Conservation (phyloP, 1,140 invertebrate species). For the Hycleus cichorii region DNA sequence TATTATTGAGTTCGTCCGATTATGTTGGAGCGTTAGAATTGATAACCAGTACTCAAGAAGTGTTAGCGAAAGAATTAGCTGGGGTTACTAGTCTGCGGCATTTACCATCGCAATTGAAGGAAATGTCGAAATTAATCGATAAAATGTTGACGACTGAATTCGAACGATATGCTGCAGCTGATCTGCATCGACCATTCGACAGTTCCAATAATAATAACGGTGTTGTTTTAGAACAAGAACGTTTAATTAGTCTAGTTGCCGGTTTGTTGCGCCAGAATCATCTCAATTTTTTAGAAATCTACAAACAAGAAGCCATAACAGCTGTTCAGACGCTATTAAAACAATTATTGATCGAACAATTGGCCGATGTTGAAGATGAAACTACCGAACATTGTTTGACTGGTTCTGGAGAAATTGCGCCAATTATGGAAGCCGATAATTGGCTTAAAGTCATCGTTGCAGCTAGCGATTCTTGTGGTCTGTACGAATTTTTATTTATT, state of each 20-base stretch:
- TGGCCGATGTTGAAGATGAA: constrained; percentile 59
- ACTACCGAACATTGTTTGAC: constrained; percentile 53
- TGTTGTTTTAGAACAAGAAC: constrained; percentile 70
- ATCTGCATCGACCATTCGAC: constrained; percentile 80
- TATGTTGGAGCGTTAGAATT: constrained; percentile 96
- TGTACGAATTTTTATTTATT: neutral
- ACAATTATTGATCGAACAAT: constrained; percentile 75
- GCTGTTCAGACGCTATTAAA: constrained; percentile 84
- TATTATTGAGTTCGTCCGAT: constrained; percentile 89
- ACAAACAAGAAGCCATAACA: constrained; percentile 82
- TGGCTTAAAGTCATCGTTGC: constrained; percentile 72
- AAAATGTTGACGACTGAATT: constrained; percentile 97
- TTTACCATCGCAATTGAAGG: constrained; percentile 89
- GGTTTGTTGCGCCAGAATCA: constrained; percentile 79
- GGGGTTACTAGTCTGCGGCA: constrained; percentile 93
- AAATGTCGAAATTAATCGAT: constrained; percentile 93
- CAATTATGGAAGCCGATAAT: constrained; percentile 60
- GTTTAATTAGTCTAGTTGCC: constrained; percentile 80
- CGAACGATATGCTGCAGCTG: constrained; percentile 80
- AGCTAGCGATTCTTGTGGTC: constrained; percentile 60
- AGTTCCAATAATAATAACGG: constrained; percentile 29
- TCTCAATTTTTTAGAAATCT: constrained; percentile 81
- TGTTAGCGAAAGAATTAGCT: constrained; percentile 79
- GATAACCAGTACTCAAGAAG: constrained; percentile 93
- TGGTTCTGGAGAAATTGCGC: constrained; percentile 60